Base-by-base conservation (phyloP, 2,113 vertebrate genomes). In the Tragelaphus buxtoni region DNA sequence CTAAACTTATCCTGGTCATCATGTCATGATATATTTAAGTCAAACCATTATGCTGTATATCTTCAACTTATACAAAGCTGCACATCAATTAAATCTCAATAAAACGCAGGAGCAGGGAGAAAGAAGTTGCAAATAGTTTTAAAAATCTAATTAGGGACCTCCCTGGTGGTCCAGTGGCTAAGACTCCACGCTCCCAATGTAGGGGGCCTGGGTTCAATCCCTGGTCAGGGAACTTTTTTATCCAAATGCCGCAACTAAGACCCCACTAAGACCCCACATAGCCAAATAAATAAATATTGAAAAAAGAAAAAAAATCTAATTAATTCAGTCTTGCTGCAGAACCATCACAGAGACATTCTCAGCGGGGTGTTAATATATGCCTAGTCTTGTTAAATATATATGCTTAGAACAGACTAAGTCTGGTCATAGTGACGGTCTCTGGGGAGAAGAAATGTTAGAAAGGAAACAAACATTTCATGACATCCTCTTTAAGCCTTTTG, bases 291-390 rank as follows among this genome's bases (percentile, higher is more conserved):
- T 69, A 72, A 22, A 72, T 12, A 12, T 22, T 72, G n/a, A 39
- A 72, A 39, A 69, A 39, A 69, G 18, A 39, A 69, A 65, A 92
- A 93, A 82, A 53, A 61, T 32, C 58, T 83, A 97, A 95, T 95
- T 97, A 94, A 93, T 96, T 94, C 82, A 91, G 56, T 61, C 55
- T 89, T 89, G 61, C 69, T 63, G 16, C 32, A 79, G 77, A 94
- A 89, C 12, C 79, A 58, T 79, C 77, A 90, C 42, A 89, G 49
- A 90, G 74, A 91, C 45, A 95, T 79, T 91, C 51, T 58, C 63
- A 96, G 14, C 30, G 60, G 35, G 1, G 5, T 63, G 89, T 93
- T 97, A 89, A 97, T 91, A 85, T 94, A 95, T 91, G 82, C 65
- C 56, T 96, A 26, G 72, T 45, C 91, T 94, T 86, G 55, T 83